Base-by-base conservation (phyloP, 2,113 vertebrate species). In the Opisthocomus hoazin region DNA sequence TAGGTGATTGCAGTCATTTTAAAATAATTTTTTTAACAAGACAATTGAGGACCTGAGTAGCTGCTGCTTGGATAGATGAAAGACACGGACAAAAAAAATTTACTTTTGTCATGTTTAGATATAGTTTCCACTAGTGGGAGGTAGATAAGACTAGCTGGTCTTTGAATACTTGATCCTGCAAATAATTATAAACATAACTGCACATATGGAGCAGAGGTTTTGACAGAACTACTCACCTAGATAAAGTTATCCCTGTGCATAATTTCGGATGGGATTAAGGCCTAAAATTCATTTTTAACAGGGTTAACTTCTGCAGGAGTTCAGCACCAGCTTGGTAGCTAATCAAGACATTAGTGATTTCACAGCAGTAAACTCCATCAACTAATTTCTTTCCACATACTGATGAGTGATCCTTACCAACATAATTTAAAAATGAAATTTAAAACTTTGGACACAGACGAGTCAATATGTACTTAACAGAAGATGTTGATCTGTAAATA, bases 71-170 rank as follows among this genome's bases (percentile, higher is more conserved):
- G 63, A 87, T 5, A 77, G 53, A 74, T 91, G 70, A 92, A 90
- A 90, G 66, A 87, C 4, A n/a, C 43, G 86, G 70, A 82, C n/a
- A n/a, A 83, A 94, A 90, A 57, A 45, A 32, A 60, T 1, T 93
- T 39, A 60, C 45, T 89, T 95, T 68, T 82, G 86, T 73, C 58
- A 36, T 70, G 54, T 83, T 91, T 66, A 79, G 57, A 61, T 89
- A 87, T 0, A 69, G 74, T 58, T 94, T 95, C 84, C 87, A 91
- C 75, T 83, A 87, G 84, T 77, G 95, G 95, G 96, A 97, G 96
- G 96, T 96, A 97, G 96, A 83, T 96, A 96, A 68, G 36, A 90
- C 94, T 87, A 82, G 86, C 93, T 96, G 92, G 92, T 96, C 94
- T 93, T 36, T 75, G 86, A 96, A 94, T 88, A 83, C 73, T 92